A percentile compares a stretch with the other conserved stretches of the same genome.
Conservation (phyloP, 2,113 vertebrate species). For the Cyphomyrus discorhynchus region DNA sequence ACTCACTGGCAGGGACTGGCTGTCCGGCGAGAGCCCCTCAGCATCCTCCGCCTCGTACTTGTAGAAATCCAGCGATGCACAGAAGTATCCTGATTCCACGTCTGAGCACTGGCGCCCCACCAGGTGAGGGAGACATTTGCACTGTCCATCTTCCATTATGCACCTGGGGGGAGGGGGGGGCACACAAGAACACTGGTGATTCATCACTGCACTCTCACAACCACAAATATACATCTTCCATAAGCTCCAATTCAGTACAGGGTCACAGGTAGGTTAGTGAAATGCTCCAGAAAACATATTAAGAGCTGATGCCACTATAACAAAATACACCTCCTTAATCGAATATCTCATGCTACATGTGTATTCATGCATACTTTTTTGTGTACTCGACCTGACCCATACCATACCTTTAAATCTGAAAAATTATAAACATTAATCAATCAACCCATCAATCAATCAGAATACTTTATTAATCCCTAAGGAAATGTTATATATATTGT, state of each 20-base stretch:
- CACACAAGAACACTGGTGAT: background rate
- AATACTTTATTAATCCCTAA: too few relatives aligned
- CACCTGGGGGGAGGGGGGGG: conserved; percentile 52
- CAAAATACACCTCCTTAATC: background rate
- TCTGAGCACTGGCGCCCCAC: conserved; percentile 69
- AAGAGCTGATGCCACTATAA: background rate
- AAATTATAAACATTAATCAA: too few relatives aligned
- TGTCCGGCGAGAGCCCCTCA: conserved; percentile 44
- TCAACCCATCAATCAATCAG: too few relatives aligned
- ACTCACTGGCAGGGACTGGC: conserved; percentile 67
- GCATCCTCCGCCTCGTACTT: conserved; percentile 71
- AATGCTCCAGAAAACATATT: background rate
- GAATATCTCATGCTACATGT: background rate
- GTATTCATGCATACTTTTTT: background rate
- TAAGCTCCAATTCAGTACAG: background rate
- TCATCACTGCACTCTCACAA: background rate
- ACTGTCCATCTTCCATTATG: conserved; percentile 69
- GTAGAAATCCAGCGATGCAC: conserved; percentile 70
- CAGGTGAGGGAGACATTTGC: conserved; percentile 69
- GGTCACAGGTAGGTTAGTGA: background rate
- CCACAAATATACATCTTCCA: background rate
- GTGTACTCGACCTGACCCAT: background rate
- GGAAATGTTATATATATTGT: background rate
- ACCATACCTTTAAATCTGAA: background rate
- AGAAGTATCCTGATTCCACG: conserved; percentile 75